Percentiles rank a stretch among this genome's conserved stretches.
These are phyloP conservation scores for Drosophila pectinifera DNA, from an alignment of 1,140 invertebrate species.

Conservation along the genomic window DNA sequence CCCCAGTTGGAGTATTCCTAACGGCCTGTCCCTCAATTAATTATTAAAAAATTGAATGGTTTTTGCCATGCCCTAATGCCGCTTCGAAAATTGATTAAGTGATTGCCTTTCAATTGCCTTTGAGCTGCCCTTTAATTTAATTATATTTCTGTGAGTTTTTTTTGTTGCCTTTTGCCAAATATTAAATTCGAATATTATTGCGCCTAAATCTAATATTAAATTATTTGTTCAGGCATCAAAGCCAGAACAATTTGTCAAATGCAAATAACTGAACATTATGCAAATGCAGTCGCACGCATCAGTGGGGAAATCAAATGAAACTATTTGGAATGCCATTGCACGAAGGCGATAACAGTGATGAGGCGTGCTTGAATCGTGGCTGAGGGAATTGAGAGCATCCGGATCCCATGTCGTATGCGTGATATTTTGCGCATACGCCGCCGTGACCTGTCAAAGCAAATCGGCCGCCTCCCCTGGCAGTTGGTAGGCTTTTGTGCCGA, in stretches of 20 bases:
- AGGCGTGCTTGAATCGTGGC: constrained; percentile 13
- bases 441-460: constrained; percentile 32
- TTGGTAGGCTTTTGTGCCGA: constrained; percentile 29
- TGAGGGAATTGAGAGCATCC: constrained; percentile 2
- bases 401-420: constrained; percentile 52
- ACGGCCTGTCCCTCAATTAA: constrained; percentile 29
- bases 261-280: constrained; percentile 35
- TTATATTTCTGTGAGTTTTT: background rate
- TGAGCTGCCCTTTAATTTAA: constrained; percentile 12
- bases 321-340: constrained; percentile 20
- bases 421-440: constrained; percentile 61
- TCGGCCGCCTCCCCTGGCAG: constrained; percentile 13
- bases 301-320: constrained; percentile 7
- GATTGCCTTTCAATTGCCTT: constrained; percentile 43
- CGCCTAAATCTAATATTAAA: background rate
- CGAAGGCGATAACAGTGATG: constrained; percentile 18
- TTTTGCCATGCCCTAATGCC: constrained; percentile 8
- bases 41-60: constrained; percentile 41
- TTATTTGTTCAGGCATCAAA: background rate
- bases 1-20: constrained; percentile 7
- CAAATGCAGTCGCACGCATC: constrained; percentile 23
- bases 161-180: too few species aligned
- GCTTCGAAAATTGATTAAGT: constrained; percentile 43
- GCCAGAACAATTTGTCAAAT: constrained; percentile 14
- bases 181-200: too few species aligned